Percentiles rank a stretch among this genome's conserved stretches.
Conservation (phyloP, 2,797 vertebrate species). For the Ambastaia sidthimunki region DNA sequence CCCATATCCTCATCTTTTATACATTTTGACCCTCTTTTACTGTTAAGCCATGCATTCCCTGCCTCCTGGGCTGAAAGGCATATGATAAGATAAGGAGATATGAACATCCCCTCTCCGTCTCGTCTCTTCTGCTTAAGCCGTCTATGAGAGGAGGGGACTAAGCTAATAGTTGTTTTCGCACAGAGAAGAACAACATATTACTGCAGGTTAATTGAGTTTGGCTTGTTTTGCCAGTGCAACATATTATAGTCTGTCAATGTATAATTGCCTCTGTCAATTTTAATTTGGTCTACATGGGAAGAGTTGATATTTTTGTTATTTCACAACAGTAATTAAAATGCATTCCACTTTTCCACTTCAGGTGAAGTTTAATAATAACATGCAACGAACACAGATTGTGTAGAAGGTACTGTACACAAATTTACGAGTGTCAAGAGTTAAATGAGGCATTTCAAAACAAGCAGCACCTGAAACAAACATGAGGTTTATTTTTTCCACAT, state of each 20-base stretch:
- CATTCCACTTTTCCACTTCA: conserved; percentile 6
- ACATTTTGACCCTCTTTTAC: conserved; percentile 54
- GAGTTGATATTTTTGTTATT: conserved; percentile 27
- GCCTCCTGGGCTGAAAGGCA: conserved; percentile 42
- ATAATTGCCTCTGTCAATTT: conserved; percentile 49
- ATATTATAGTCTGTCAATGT: conserved; percentile 30
- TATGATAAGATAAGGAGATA: conserved; percentile 58
- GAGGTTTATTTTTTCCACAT: conserved; percentile 8
- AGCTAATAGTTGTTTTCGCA: conserved; percentile 13
- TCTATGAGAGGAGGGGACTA: neutral
- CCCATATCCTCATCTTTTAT: conserved; percentile 60
- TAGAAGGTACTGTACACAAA: neutral
- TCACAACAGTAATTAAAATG: conserved; percentile 24
- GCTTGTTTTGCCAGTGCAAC: conserved; percentile 30
- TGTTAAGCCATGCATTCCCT: conserved; percentile 44
- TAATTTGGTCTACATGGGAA: conserved; percentile 9
- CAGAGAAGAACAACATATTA: conserved; percentile 26
- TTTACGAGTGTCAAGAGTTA: neutral
- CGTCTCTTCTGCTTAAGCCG: conserved; percentile 32
- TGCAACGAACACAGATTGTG: neutral
- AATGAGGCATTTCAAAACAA: conserved; percentile 25
- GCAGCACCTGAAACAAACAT: conserved; percentile 21
- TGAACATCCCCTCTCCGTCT: conserved; percentile 35
- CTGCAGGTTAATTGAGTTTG: conserved; percentile 31
- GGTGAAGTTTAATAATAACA: neutral